phyloP scores from a whole-genome alignment of 2,797 vertebrate species.

The Xenops minutus region DNA sequence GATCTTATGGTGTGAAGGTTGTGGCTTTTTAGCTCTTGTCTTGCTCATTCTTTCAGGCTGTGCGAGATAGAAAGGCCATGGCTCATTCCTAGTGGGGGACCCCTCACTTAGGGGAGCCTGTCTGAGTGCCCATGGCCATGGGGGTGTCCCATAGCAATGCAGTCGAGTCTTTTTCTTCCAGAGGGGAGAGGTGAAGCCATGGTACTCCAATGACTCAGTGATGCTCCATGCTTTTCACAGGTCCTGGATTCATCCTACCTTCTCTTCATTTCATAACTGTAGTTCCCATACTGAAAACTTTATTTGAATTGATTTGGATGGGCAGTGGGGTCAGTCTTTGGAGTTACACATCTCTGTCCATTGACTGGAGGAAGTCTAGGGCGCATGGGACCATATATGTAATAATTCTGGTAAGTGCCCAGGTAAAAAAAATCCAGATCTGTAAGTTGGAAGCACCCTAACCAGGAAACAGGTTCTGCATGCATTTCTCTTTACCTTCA shows the following conservation, averaged over 20 bases:
- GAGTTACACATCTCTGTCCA: not conserved
- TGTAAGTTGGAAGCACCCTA: not conserved
- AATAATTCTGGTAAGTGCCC: not conserved
- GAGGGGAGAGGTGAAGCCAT: not conserved
- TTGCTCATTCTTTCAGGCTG: not conserved
- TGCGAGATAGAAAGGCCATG: not conserved
- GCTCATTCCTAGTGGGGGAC: not conserved
- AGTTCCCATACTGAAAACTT: not conserved
- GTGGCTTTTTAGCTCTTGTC: not conserved
- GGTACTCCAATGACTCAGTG: not conserved
- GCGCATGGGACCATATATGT: not conserved
- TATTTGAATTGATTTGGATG: not conserved
- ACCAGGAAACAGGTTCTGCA: not conserved
- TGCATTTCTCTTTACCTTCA: not conserved
- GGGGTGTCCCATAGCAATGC: not conserved
- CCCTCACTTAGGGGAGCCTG: not conserved
- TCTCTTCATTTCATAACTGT: not conserved
- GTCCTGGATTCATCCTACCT: not conserved
- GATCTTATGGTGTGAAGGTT: not conserved
- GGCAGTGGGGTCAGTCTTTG: not conserved
- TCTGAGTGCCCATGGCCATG: not conserved
- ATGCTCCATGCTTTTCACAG: not conserved
- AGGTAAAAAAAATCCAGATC: not conserved
- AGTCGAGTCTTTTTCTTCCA: not conserved
- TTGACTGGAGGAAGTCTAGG: not conserved